Evolutionary conservation across 2,888 invertebrate genomes (phyloP), one percentile per base, ranked within the genome.

Genomic region (Tetragonisca angustula): DNA sequence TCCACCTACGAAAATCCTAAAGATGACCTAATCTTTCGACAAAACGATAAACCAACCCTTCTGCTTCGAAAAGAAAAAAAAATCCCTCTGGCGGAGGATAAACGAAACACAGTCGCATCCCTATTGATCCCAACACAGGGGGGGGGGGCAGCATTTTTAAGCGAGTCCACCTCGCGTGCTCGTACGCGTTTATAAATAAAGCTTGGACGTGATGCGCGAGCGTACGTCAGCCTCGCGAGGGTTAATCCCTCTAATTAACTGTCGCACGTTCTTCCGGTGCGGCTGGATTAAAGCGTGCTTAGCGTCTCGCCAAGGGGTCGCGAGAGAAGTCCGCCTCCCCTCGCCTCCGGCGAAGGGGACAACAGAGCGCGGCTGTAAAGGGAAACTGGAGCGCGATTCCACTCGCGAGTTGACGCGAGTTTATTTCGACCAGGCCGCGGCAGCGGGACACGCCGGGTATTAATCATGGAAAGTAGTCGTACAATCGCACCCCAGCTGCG

Each of bases 401-500:
- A 27, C 11, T 64, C 64, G 49, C 79, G 27, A 68, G 52, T 24
- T n/a, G 61, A 68, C 43, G 49, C 9, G 59, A 76, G 0, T 56
- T 80, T 65, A 70, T 70, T 11, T 65, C 56, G 69, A 64, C 56
- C 49, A 32, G 32, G 32, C 32, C 32, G 32, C 32, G 32, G 43
- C 49, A n/a, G 2, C 61, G 50, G 52, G 27, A 6, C 50, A 52
- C 68, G 50, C 24, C 49, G 62, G 70, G 70, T 54, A 76, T 82
- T 82, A 76, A 82, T 82, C 79, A 82, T 65, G 74, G 52, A 75
- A 75, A 82, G 71, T 79, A 74, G 70, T 19, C 52, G 74, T 49
- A 32, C 68, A 24, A 79, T 75, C 76, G 59, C 36, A 24, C 24
- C 36, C 4, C 27, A 27, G 50, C 32, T n/a, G 6, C 50, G 83